Base-by-base conservation (phyloP, 2,113 vertebrate genomes). In the Micronycteris hirsuta region DNA sequence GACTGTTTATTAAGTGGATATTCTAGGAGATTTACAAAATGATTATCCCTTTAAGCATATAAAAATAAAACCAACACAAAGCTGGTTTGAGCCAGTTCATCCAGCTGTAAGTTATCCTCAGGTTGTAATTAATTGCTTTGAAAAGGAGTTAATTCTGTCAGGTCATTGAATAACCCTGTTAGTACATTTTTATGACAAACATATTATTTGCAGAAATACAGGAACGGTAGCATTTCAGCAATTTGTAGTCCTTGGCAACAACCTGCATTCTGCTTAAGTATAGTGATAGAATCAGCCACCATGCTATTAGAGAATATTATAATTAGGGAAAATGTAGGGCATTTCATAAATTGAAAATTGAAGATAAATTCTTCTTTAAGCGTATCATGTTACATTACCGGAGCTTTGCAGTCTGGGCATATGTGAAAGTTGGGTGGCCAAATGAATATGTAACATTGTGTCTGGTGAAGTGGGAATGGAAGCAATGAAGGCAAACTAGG, bases 71-170 rank as follows among this genome's bases (percentile, higher is more conserved):
- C 22, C 47, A 95, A 61, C 31, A n/a, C 38, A 33, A 89, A 68
- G 26, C 20, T 86, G 54, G 31, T 38, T 68, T 94, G 47, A 89
- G 11, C 43, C 76, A 84, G 56, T 93, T 93, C 4, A 10, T 81
- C 14, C 28, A 84, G 20, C 47, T 87, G 58, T 56, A 81, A 24
- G 41, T 91, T 89, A 73, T 84, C 78, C 22, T 77, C 24, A 71
- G 73, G n/a, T 91, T 97, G 14, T 93, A 87, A 95, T 90, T 97
- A 93, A 74, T 65, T 96, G 54, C 71, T 95, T 88, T 92, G 85
- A 78, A 97, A 96, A 68, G 58, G 43, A 94, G 67, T 91, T 95
- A 95, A 95, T 97, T 89, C 61, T 71, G 54, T 94, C 82, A 89
- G 36, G 70, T 74, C 38, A 82, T 68, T 95, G 94, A 92, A 88